A percentile compares a stretch with the other conserved stretches of the same genome.
Conservation (phyloP, 2,888 invertebrate species). For the Zonitis immaculata region DNA sequence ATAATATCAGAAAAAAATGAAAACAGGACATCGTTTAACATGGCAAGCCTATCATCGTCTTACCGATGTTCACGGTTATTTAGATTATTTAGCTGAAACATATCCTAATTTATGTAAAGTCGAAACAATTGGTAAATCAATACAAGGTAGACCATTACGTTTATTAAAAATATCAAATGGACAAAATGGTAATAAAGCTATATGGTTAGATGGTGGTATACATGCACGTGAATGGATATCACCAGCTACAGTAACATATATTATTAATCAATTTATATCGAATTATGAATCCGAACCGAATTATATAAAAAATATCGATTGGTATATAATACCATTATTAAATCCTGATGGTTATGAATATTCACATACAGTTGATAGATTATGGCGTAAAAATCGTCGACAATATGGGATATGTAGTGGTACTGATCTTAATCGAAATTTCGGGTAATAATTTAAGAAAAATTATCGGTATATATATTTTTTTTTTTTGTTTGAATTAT, state of each 20-base stretch:
- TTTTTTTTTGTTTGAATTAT: neutral
- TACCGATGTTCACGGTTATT: slow-evolving; percentile 62
- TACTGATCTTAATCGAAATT: slow-evolving; percentile 82
- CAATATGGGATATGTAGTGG: slow-evolving; percentile 63
- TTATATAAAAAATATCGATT: slow-evolving; percentile 73
- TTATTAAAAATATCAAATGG: slow-evolving; percentile 68
- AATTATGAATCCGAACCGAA: slow-evolving; percentile 62
- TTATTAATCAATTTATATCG: slow-evolving; percentile 66
- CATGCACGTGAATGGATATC: slow-evolving; percentile 91
- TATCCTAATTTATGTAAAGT: slow-evolving; percentile 71
- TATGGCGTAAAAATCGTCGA: slow-evolving; percentile 78
- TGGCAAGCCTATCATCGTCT: slow-evolving; percentile 75
- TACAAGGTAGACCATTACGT: slow-evolving; percentile 70
- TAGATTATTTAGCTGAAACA: slow-evolving; percentile 65
- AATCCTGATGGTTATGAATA: slow-evolving; percentile 89
- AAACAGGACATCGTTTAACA: slow-evolving; percentile 57
- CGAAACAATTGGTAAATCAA: slow-evolving; percentile 67
- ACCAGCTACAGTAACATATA: slow-evolving; percentile 70
- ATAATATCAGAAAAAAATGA: too few species aligned
- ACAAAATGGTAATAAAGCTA: slow-evolving; percentile 50
- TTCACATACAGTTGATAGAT: slow-evolving; percentile 71
- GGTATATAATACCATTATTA: slow-evolving; percentile 70
- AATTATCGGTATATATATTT: too few species aligned
- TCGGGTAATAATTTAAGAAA: slow-evolving; percentile 51
- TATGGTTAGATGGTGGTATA: slow-evolving; percentile 76